Percentiles rank a stretch among this genome's conserved stretches.
These are phyloP conservation scores for Ataeniobius toweri DNA, from an alignment of 2,797 vertebrate genomes.

Conservation along the genomic window DNA sequence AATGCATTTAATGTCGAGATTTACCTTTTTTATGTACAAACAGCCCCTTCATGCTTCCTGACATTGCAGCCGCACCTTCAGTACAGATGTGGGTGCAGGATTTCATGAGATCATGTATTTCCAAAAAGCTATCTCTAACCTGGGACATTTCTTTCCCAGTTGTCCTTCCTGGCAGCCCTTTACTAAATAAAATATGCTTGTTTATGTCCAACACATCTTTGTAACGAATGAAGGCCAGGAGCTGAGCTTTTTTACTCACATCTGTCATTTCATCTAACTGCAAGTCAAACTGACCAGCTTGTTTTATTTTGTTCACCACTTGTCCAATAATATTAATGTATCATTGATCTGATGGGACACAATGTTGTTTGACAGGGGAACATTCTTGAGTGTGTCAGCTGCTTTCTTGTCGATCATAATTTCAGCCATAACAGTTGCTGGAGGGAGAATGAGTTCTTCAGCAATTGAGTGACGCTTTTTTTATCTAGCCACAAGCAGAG, in stretches of 20 bases:
- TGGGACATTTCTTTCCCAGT: neutral
- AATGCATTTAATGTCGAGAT: neutral
- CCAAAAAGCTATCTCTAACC: neutral
- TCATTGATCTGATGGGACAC: neutral
- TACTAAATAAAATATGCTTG: constrained; percentile 1
- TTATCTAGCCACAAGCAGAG: constrained; percentile 1
- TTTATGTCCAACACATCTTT: constrained; percentile 1
- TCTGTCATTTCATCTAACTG: constrained; percentile 1
- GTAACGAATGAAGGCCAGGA: neutral
- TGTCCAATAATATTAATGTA: neutral
- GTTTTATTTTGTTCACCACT: neutral
- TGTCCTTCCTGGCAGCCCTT: neutral
- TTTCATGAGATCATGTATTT: neutral
- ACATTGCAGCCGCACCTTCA: neutral
- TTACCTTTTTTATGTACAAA: neutral
- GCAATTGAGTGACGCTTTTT: neutral
- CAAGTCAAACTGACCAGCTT: neutral
- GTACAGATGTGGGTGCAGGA: neutral
- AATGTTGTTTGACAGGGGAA: neutral
- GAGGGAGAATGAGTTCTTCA: neutral
- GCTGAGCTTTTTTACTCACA: neutral
- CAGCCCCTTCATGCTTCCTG: neutral
- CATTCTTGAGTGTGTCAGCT: neutral
- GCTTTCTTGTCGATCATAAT: neutral
- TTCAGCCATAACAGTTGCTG: neutral